Evolutionary conservation across 2,113 vertebrate species (phyloP), one percentile per base, ranked within the genome.

Genomic region (Prunella fulvescens): DNA sequence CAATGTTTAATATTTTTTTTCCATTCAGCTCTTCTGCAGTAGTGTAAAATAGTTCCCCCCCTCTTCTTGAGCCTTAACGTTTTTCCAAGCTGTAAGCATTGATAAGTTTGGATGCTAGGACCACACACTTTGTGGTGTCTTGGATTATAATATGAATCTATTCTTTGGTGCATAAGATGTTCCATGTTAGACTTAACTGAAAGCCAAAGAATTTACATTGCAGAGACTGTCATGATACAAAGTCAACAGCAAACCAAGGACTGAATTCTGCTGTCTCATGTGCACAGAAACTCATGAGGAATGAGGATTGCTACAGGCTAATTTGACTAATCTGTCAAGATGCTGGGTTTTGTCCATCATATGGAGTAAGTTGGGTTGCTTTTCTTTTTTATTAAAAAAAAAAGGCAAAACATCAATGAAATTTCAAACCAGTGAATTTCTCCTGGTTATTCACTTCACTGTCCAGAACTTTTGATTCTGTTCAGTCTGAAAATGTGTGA

Each of bases 121-220:
- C 78, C 47, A 33, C 20, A 24, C 26, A 5, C 71, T 58, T 79
- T 31, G 53, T 90, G 85, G 83, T 78, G 67, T 64, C 85, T 83
- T 88, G 79, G 44, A 81, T 70, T 62, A 60, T 37, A 53, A 57
- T 29, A 69, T 4, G n/a, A 76, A 71, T 81, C 56, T 65, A 2
- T 88, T 92, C 91, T 93, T 92, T 87, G 91, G 84, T 96, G 87
- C 53, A 6, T 85, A 87, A 88, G 57, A 31, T 92, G 71, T 76
- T 89, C 88, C 51, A 44, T 35, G 37, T 90, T 44, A 88, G 79
- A 86, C 8, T 31, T 47, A 81, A 90, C 0, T 58, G 56, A 93
- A 96, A 96, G 95, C 97, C 96, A 97, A 96, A 96, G 96, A 88
- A 88, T 60, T 93, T 86, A 71, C 47, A 40, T 47, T 76, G 81